These are phyloP conservation scores for Drosophila kambysellisi DNA, from an alignment of 2,888 invertebrate genomes.

Conservation along the genomic window DNA sequence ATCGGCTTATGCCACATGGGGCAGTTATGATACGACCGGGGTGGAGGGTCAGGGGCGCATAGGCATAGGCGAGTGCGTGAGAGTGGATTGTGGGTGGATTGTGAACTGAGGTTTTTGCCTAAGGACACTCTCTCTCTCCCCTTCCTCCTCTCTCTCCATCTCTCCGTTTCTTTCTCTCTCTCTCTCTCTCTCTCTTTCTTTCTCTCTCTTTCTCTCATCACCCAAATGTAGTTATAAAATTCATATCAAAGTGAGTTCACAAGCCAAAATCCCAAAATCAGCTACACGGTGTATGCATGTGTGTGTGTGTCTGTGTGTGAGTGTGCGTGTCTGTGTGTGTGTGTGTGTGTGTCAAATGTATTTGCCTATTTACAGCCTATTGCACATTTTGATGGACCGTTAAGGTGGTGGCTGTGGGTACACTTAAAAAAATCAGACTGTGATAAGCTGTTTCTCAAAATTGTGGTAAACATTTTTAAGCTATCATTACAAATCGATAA, in stretches of 20 bases:
- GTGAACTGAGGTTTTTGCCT: background rate
- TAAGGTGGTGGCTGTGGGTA: constrained; percentile 8
- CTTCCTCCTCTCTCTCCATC: background rate
- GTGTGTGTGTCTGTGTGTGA: constrained; percentile 7
- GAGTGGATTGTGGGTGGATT: background rate
- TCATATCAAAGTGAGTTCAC: constrained; percentile 64
- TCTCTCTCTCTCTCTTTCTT: background rate
- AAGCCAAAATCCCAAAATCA: constrained; percentile 70
- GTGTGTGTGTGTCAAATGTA: constrained; percentile 58
- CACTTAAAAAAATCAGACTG: background rate
- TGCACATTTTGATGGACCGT: constrained; percentile 72
- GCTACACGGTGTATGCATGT: constrained; percentile 35
- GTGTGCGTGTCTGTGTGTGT: constrained; percentile 16
- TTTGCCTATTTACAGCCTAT: constrained; percentile 81
- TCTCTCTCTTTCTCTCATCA: background rate
- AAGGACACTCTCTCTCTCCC: background rate
- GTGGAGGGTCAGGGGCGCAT: background rate
- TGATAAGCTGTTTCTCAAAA: background rate
- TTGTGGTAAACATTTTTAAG: no score
- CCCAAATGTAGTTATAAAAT: constrained; percentile 70
- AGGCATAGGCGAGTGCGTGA: background rate
- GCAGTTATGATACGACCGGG: constrained; percentile 25
- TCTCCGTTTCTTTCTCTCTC: background rate
- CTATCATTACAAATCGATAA: background rate
- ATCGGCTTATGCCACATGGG: constrained; percentile 59